These are phyloP conservation scores for Halictus quadricinctus DNA, from an alignment of 2,888 invertebrate species.

Conservation along the genomic window DNA sequence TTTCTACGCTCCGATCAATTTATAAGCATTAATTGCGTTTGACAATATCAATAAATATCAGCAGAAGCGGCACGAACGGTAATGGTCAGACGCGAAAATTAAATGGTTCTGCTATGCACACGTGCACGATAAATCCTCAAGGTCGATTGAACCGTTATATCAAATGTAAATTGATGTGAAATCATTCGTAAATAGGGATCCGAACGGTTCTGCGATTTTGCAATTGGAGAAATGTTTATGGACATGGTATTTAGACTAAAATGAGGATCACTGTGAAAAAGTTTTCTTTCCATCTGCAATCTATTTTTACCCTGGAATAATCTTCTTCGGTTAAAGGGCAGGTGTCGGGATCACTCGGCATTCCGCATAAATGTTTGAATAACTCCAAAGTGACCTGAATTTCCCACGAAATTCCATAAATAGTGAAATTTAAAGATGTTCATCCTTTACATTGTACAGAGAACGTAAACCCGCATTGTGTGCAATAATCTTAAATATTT, in stretches of 20 bases:
- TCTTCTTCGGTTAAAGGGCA: background rate
- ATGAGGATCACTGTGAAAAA: background rate
- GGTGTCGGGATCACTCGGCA: background rate
- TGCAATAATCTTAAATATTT: background rate
- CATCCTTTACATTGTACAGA: background rate
- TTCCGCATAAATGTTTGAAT: conserved; percentile 4
- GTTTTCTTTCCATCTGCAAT: background rate
- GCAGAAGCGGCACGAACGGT: background rate
- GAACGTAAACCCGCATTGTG: background rate
- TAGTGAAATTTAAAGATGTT: background rate
- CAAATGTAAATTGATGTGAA: background rate
- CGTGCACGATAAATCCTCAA: background rate
- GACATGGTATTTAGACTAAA: background rate
- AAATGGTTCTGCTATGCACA: background rate
- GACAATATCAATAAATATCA: background rate
- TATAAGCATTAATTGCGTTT: background rate
- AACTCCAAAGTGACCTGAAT: background rate
- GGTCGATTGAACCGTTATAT: background rate
- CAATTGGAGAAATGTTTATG: background rate
- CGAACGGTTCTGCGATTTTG: background rate
- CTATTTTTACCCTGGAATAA: background rate
- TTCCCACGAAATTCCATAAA: background rate
- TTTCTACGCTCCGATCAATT: background rate
- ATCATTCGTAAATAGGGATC: background rate
- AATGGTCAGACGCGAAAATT: background rate